Evolutionary conservation across 92 coral and sea anemone species (phyloP).

Genomic region (Porites evermanni): DNA sequence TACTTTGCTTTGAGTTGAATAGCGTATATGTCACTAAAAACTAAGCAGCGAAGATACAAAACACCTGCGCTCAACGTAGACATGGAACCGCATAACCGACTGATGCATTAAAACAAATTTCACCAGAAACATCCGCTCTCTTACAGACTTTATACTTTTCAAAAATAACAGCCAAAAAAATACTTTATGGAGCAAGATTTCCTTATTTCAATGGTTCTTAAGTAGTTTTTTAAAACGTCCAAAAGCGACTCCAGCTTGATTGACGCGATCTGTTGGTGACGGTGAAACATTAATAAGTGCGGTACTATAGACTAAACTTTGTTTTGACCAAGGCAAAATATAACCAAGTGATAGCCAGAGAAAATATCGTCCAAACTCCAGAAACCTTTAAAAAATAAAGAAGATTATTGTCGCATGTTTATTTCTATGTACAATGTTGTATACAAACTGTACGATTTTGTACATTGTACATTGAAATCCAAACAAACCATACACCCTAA

Average conservation of each 20-base stretch:
- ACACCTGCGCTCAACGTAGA: constrained; percentile 1
- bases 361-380: neutral
- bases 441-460: neutral
- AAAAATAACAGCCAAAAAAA: neutral
- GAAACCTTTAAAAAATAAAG: neutral
- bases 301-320: no score
- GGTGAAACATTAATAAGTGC: no score
- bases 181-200: neutral
- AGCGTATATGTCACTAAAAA: constrained; percentile 11
- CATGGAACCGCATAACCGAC: no score
- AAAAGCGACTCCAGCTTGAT: neutral
- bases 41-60: constrained; percentile 4
- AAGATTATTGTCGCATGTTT: neutral
- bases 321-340: no score
- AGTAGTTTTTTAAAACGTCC: neutral
- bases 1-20: constrained; percentile 2
- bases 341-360: neutral
- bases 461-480: neutral
- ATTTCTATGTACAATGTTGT: neutral
- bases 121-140: neutral
- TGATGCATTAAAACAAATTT: neutral
- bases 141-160: neutral
- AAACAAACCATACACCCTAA: neutral
- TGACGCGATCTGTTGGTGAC: no score
- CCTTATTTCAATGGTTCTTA: neutral